These are phyloP conservation scores for Phallusia fumigata DNA, from an alignment of 23 tunicate genomes.

Conservation along the genomic window DNA sequence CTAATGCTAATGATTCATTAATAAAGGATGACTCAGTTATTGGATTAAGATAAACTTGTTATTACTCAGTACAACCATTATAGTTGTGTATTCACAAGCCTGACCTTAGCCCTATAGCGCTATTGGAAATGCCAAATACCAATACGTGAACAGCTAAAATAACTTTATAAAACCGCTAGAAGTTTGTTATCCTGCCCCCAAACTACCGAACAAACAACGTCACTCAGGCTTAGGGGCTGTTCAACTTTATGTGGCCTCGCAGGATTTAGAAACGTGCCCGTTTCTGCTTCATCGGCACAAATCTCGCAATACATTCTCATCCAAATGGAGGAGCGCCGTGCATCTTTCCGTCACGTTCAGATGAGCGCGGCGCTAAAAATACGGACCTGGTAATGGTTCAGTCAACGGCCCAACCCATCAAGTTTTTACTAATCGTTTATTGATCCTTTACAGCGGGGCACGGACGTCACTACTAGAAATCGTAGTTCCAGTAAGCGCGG, in stretches of 20 bases:
- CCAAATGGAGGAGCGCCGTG: constrained; percentile 12
- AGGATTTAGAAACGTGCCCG: background rate
- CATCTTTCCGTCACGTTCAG: constrained; percentile 3
- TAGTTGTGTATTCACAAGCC: no score
- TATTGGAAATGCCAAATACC: no score
- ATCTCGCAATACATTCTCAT: background rate
- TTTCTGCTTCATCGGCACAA: background rate
- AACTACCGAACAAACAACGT: background rate
- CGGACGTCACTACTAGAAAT: no score
- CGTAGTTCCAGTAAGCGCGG: no score
- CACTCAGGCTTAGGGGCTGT: background rate
- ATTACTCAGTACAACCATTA: no score
- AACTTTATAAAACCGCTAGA: no score
- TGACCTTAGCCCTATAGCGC: no score
- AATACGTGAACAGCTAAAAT: no score
- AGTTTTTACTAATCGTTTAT: background rate
- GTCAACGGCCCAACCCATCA: background rate
- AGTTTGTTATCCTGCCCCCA: no score
- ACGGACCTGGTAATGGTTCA: background rate
- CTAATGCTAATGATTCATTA: no score
- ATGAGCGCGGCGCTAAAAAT: constrained; percentile 9
- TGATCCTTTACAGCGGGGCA: background rate
- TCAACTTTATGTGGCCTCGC: background rate
- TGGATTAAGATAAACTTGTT: no score
- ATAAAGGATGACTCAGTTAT: no score